These are phyloP conservation scores for Brachystomella parvula DNA, from an alignment of 1,140 invertebrate species.

Conservation along the genomic window DNA sequence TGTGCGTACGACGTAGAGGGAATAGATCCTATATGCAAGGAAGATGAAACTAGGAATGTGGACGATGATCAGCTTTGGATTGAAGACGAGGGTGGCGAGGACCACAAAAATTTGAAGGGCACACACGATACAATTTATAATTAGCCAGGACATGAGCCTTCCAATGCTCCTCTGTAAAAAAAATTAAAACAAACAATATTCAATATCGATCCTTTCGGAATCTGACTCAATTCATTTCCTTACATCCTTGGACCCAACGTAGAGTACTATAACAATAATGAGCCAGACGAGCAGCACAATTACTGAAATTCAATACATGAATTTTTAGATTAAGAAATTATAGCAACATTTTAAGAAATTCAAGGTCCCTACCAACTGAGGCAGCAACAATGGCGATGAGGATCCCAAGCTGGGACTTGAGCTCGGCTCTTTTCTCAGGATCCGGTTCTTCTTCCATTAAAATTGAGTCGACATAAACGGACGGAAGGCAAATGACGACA, in stretches of 20 bases:
- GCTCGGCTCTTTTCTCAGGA: not conserved
- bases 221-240: not conserved
- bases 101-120: constrained; percentile 5
- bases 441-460: constrained; percentile 1
- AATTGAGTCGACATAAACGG: not conserved
- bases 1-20: constrained; percentile 7
- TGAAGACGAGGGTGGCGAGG: not conserved
- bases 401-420: not conserved
- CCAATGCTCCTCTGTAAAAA: not conserved
- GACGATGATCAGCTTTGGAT: constrained; percentile 1
- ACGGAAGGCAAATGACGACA: constrained; percentile 4
- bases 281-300: constrained; percentile 6
- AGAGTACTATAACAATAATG: not conserved
- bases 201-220: too few relatives aligned
- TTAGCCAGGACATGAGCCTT: not conserved
- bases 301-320: not conserved
- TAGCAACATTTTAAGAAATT: too few relatives aligned
- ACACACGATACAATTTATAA: constrained; percentile 4
- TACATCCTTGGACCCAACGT: constrained; percentile 8
- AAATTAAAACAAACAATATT: too few relatives aligned
- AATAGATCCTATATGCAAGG: not conserved
- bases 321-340: not conserved
- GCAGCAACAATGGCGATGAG: constrained; percentile 5
- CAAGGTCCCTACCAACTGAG: not conserved
- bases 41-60: constrained; percentile 12